A percentile compares a stretch with the other conserved stretches of the same genome.
These are phyloP conservation scores for Paradoxurus hermaphroditus DNA, from an alignment of 2,113 vertebrate species.

Conservation along the genomic window DNA sequence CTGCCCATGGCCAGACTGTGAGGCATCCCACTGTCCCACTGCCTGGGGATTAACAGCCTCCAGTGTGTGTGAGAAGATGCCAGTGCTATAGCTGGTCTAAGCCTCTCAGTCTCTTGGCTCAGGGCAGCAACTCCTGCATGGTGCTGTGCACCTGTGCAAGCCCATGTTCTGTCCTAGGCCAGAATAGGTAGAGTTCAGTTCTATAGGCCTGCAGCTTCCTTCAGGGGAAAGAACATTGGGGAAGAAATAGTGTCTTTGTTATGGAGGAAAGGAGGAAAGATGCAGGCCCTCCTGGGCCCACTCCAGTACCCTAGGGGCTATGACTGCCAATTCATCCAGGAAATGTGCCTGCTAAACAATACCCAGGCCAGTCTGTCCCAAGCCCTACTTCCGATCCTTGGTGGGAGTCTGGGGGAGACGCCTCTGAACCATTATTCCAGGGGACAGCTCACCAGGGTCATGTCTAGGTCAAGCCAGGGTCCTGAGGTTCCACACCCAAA, in stretches of 20 bases:
- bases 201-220: background rate
- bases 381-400: slow-evolving; percentile 28
- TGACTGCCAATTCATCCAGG: slow-evolving; percentile 56
- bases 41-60: background rate
- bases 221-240: slow-evolving; percentile 58
- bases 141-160: background rate
- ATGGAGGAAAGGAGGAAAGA: slow-evolving; percentile 75
- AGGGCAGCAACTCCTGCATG: background rate
- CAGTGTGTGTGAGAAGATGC: background rate
- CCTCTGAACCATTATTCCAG: slow-evolving; percentile 50
- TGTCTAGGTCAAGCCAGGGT: slow-evolving; percentile 22
- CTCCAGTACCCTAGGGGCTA: slow-evolving; percentile 9
- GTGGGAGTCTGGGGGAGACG: background rate
- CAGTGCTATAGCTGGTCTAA: background rate
- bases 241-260: slow-evolving; percentile 73
- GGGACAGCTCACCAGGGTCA: slow-evolving; percentile 41
- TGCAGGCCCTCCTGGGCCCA: slow-evolving; percentile 52
- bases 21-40: background rate
- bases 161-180: background rate
- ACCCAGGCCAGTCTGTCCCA: background rate
- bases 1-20: background rate
- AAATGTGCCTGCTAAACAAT: slow-evolving; percentile 76
- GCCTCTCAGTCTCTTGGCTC: background rate
- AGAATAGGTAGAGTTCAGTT: background rate
- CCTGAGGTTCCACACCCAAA: slow-evolving; percentile 7